Evolutionary conservation across 2,113 vertebrate species (phyloP), one percentile per base, ranked within the genome.

Genomic region (Coptodon rendalli): DNA sequence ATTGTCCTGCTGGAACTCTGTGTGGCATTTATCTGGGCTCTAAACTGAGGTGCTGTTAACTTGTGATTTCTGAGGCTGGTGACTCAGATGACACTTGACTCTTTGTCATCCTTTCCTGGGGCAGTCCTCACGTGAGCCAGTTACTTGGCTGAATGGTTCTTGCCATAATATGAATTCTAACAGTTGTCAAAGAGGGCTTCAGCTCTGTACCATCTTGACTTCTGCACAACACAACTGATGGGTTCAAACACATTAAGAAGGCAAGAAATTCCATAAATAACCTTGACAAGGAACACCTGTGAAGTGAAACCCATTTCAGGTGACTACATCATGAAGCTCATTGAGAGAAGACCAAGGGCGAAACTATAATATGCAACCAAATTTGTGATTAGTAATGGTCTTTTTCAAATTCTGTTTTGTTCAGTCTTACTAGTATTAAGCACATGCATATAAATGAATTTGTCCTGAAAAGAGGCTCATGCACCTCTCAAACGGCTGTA

Each of bases 361-460:
- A 56, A 56, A 56, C 53, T 56, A 4, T 24, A 24, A 56, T 56
- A 4, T 7, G 24, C 22, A 56, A 56, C 53, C 53, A 56, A 56
- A 56, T 24, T 56, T 56, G 53, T 27, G 6, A 27, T 7, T 56
- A 56, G 53, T 31, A 31, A 31, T 31, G 29, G 29, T 24, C 53
- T 4, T 56, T 56, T 56, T 56, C 53, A 27, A 56, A 56, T 56
- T 24, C 2, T 24, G 22, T 56, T 56, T 24, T 56, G 22, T 27
- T 56, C 53, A 0, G 0, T 56, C 53, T 56, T 24, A 56, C 53
- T 56, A 0, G 11, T 24, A 56, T 56, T 56, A 27, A 56, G 53
- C 22, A 56, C 22, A 13, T 56, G 22, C 53, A 57, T 57, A 1
- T 27, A 0, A 27, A 57, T 27, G 6, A 57, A 27, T 57, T 57